Base-by-base conservation (phyloP, 2,888 invertebrate species). In the Cephus rjabovi region DNA sequence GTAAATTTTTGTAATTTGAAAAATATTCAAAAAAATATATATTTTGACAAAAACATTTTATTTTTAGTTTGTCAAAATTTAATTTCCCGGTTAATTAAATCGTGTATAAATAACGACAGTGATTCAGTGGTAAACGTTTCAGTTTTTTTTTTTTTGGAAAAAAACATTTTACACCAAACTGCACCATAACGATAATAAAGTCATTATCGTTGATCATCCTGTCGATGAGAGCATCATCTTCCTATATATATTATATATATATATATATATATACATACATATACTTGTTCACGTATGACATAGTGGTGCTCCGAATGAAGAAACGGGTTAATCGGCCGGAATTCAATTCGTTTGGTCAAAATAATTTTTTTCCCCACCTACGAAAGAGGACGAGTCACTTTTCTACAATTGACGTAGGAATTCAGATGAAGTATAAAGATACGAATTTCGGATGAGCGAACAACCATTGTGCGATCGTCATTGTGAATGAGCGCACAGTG, bases 381-480 rank as follows among this genome's bases (percentile, higher is more conserved):
- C 56, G 56, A 56, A 23, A 56, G 56, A 23, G 23, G 56, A 56
- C 56, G 56, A 56, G 56, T 56, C 56, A 23, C 56, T 71, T 71
- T 71, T 31, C 71, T 34, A 71, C 12, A 12, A 31, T 34, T 34
- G 71, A 71, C 71, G 12, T 15, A 31, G 31, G 34, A 71, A 71
- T 71, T 71, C 71, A 34, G 71, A 71, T 73, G 74, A 31, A 80
- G 77, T 77, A 77, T 78, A 80, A 76, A 40, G 31, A 75, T 1
- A 12, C 12, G 12, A 69, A 81, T 78, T 76, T 77, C 81, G 83
- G 68, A 79, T 80, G 76, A 79, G n/a, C 80, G 83, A 33, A 40
- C 79, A 78, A 79, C 83, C 77, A 81, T 76, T 83, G 81, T 77
- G 33, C 69, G 69, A 76, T 76, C 76, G 69, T 76, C 76, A 73